These are phyloP conservation scores for Myrmecophaga tridactyla DNA, from an alignment of 2,113 vertebrate genomes.

Conservation along the genomic window DNA sequence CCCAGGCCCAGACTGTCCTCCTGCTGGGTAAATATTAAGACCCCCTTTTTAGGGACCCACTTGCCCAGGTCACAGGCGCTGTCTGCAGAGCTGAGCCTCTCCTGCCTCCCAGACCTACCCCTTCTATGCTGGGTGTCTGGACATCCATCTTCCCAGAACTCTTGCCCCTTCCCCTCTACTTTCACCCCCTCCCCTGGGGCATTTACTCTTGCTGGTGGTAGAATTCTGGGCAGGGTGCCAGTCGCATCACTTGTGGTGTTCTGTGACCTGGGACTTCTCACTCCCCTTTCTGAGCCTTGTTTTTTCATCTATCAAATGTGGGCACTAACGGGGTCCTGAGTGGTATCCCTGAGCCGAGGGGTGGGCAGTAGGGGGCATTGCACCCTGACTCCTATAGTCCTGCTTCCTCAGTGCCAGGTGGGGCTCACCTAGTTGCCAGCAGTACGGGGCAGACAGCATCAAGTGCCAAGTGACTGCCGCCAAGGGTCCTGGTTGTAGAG, in stretches of 20 bases:
- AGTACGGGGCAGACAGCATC: neutral
- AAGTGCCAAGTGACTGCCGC: neutral
- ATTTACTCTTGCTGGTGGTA: neutral
- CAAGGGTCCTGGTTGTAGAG: no score
- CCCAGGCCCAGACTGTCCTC: neutral
- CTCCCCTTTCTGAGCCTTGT: neutral
- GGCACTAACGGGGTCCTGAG: neutral
- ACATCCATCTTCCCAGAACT: no score
- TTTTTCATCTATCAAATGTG: neutral
- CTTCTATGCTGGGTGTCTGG: neutral
- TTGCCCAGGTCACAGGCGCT: neutral
- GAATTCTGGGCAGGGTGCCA: neutral
- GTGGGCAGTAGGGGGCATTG: neutral
- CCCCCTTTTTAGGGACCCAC: neutral
- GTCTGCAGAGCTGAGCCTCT: neutral
- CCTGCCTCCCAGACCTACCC: neutral
- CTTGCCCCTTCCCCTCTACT: neutral
- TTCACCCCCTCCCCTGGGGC: neutral
- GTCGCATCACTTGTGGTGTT: neutral
- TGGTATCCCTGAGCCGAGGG: neutral
- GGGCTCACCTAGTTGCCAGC: neutral
- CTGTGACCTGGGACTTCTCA: neutral
- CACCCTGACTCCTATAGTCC: neutral
- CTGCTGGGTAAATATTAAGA: neutral
- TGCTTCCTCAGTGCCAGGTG: neutral